Conservation (phyloP, 2,113 vertebrate species). For the Stegastes partitus region DNA sequence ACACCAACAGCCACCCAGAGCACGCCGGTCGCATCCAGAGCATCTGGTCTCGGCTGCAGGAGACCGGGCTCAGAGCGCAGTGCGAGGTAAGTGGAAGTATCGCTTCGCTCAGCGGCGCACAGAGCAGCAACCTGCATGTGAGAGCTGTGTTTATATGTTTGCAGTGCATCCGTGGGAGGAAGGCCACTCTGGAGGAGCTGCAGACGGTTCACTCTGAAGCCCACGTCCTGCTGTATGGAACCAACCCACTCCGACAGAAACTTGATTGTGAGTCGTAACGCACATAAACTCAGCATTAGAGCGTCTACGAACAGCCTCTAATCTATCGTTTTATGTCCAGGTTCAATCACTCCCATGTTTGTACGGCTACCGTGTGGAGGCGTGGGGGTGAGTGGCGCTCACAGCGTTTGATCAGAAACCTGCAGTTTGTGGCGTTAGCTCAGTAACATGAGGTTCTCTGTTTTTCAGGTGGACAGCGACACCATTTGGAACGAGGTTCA, state of each 20-base stretch:
- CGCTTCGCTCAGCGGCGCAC: accelerated
- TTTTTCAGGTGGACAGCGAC: constrained; percentile 94
- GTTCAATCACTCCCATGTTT: constrained; percentile 95
- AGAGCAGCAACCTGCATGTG: not conserved
- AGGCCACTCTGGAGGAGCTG: constrained; percentile 96
- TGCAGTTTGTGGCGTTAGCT: not conserved
- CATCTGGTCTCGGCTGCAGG: constrained; percentile 98
- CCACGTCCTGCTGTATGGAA: constrained; percentile 95
- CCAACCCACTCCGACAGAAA: constrained; percentile 97
- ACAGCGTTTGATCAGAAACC: too few relatives aligned
- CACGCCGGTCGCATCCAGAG: constrained; percentile 97
- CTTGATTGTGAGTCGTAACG: constrained; percentile 91
- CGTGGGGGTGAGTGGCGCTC: constrained; percentile 89
- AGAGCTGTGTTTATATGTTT: constrained; percentile 25
- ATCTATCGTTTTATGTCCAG: constrained; percentile 72
- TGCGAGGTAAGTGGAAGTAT: constrained; percentile 89
- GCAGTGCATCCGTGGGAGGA: constrained; percentile 96
- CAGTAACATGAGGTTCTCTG: not conserved
- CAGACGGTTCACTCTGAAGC: constrained; percentile 97
- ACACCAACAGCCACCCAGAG: constrained; percentile 96
- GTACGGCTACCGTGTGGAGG: constrained; percentile 97
- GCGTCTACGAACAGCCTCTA: not conserved
- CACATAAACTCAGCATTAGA: not conserved
- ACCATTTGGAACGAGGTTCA: constrained; percentile 99
- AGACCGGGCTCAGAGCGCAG: constrained; percentile 93